Percentiles rank a stretch among this genome's conserved stretches.
These are phyloP conservation scores for Falco concolor DNA, from an alignment of 2,797 vertebrate genomes.

Conservation along the genomic window DNA sequence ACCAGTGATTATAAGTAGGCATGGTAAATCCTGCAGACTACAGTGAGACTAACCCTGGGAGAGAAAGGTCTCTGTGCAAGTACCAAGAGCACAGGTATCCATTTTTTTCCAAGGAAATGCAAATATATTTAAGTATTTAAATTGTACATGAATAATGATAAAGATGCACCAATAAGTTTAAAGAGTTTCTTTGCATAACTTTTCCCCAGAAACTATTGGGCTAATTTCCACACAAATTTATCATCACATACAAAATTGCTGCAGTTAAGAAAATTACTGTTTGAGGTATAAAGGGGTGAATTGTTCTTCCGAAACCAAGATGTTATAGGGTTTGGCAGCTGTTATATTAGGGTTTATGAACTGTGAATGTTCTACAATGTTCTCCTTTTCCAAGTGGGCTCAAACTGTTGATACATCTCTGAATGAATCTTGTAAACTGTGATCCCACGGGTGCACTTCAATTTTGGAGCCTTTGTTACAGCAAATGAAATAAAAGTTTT, in stretches of 20 bases:
- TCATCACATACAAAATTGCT: conserved; percentile 25
- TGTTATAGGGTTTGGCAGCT: conserved; percentile 8
- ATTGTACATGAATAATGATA: not conserved
- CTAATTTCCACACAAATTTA: not conserved
- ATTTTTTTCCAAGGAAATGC: not conserved
- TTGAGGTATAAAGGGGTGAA: conserved; percentile 34
- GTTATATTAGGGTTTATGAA: conserved; percentile 1
- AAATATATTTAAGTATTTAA: not conserved
- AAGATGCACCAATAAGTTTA: not conserved
- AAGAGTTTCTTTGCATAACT: not conserved
- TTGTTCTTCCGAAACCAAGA: conserved; percentile 44
- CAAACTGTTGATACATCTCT: not conserved
- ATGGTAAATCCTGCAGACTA: conserved; percentile 39
- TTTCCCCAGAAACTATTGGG: not conserved
- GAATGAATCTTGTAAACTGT: not conserved
- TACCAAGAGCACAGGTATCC: not conserved
- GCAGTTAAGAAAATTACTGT: conserved; percentile 50
- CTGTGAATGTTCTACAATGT: conserved; percentile 37
- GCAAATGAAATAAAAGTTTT: conserved; percentile 1
- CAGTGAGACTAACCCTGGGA: conserved; percentile 24
- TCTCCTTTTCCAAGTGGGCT: not conserved
- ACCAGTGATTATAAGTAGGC: not conserved
- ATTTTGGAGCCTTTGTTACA: conserved; percentile 9
- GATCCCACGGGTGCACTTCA: not conserved
- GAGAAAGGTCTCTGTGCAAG: not conserved